Percentiles rank a stretch among this genome's conserved stretches.
Conservation (phyloP, 2,797 vertebrate species). For the Hylomyscus alleni region DNA sequence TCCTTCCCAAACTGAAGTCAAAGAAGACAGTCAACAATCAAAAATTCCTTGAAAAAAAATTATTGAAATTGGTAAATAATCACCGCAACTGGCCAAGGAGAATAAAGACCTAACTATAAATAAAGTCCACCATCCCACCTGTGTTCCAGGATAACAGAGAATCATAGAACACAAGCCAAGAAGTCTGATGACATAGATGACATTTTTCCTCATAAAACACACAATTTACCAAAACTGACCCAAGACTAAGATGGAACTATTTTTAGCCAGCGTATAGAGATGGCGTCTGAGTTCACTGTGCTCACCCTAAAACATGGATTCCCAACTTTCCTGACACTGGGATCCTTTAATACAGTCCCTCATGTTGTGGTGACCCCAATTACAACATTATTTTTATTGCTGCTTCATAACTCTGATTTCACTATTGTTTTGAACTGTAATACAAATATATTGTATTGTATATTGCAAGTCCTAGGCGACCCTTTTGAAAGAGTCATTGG, state of each 20-base stretch:
- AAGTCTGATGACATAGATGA: background rate
- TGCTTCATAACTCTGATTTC: background rate
- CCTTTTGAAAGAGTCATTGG: background rate
- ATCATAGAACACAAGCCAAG: background rate
- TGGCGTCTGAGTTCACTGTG: background rate
- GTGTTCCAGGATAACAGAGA: background rate
- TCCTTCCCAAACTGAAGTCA: background rate
- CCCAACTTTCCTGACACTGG: no score
- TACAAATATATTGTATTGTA: background rate
- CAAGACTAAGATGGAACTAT: background rate
- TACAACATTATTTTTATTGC: background rate
- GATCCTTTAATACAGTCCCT: background rate
- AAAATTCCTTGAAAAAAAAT: conserved; percentile 31
- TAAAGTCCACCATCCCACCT: background rate
- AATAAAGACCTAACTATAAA: background rate
- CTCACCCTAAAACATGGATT: background rate
- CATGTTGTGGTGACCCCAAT: background rate
- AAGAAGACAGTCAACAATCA: background rate
- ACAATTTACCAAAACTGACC: conserved; percentile 18
- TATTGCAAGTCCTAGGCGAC: background rate
- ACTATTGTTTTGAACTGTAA: background rate
- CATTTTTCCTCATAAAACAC: conserved; percentile 26
- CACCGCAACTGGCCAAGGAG: background rate
- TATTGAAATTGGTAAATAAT: background rate
- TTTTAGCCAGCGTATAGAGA: background rate